These are phyloP conservation scores for Cantharis flavilabris DNA, from an alignment of 2,888 invertebrate genomes.

Conservation along the genomic window DNA sequence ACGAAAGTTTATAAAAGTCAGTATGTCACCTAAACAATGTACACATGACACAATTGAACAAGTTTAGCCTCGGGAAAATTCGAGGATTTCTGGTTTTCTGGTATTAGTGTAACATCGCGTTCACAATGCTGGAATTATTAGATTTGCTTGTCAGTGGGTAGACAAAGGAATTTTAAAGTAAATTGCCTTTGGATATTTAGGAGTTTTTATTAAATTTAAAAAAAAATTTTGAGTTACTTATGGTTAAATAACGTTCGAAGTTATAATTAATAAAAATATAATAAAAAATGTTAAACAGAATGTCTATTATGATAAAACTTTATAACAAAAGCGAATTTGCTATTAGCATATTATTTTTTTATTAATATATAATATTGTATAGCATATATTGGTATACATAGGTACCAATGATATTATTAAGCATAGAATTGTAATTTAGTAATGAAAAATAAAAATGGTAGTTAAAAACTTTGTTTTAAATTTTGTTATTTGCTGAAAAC, in stretches of 20 bases:
- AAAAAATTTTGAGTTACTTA: not conserved
- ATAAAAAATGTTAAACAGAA: not conserved
- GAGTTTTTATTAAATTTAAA: constrained; percentile 1
- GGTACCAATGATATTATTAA: not conserved
- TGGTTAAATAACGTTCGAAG: not conserved
- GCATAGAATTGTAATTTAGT: not conserved
- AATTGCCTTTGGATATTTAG: constrained; percentile 12
- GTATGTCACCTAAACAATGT: constrained; percentile 18
- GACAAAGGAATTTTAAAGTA: constrained; percentile 15
- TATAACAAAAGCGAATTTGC: not conserved
- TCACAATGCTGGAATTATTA: constrained; percentile 35
- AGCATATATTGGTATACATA: too few species aligned
- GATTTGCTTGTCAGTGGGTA: constrained; percentile 30
- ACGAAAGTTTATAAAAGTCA: constrained; percentile 2
- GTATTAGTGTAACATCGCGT: constrained; percentile 21
- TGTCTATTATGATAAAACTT: not conserved
- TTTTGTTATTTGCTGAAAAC: not conserved
- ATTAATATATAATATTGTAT: not conserved
- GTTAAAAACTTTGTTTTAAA: not conserved
- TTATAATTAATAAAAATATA: not conserved
- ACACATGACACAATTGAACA: constrained; percentile 29
- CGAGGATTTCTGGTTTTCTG: constrained; percentile 12
- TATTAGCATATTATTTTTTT: not conserved
- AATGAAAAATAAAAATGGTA: not conserved
- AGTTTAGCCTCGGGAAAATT: constrained; percentile 13